Base-by-base conservation (phyloP, 2,113 vertebrate species). In the Daboia siamensis region DNA sequence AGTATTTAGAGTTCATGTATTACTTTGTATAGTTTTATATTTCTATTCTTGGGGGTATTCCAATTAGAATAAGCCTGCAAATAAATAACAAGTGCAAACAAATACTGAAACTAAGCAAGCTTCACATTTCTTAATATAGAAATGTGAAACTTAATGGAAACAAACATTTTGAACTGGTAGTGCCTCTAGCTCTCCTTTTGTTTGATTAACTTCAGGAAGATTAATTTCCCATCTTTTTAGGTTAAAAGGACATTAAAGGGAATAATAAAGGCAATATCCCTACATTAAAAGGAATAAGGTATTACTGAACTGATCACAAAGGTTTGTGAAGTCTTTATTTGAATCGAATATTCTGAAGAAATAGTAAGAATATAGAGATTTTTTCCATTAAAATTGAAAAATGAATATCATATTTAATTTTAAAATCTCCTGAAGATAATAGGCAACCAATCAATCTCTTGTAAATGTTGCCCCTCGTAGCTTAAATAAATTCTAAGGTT, bases 401-500 rank as follows among this genome's bases (percentile, higher is more conserved):
- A 87, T 52, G 52, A 59, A 86, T 87, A 69, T 64, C 59, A 91
- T 61, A 87, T 91, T 86, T 86, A 87, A 26, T 33, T 91, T 87
- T 57, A 91, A 91, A 61, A 64, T 87, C 17, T 48, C 46, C 48
- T 29, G 6, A 29, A 26, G 84, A 91, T 91, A 86, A 86, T 57
- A 56, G 33, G n/a, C 85, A 64, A 54, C 12, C 56, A 21, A 64
- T 39, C 56, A 21, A 64, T 39, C 87, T 87, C 10, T 87, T 87
- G 33, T 1, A 0, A 59, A 92, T 91, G 84, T 59, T 5, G 51
- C 15, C 51, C 33, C 61, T 24, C 92, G 57, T 90, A 85, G 24
- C 0, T 85, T 85, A 7, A 85, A 39, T 52, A 74, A 86, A 9
- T 21, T 20, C 17, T 80, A 80, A 39, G 1, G 74, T 39, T 80